Evolutionary conservation across 2,113 vertebrate species (phyloP), one percentile per base, ranked within the genome.

Genomic region (Amphilophus citrinellus): DNA sequence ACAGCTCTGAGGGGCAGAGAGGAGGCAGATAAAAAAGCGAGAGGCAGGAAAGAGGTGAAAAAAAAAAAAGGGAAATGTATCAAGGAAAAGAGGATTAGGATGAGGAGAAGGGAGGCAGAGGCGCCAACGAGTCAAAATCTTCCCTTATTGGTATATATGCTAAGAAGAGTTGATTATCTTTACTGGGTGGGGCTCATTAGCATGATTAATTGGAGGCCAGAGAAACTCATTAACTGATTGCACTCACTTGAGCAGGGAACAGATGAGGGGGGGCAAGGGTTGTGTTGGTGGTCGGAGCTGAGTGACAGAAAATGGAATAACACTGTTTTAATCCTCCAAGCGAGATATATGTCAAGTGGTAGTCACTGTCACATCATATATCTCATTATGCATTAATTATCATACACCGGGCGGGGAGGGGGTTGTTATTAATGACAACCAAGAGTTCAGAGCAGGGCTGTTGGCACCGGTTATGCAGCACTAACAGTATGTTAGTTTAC

Each of bases 171-270:
- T 91, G 87, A 90, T 92, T 84, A 82, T 88, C 80, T 89, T 79
- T 44, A 61, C 83, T 88, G 92, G 88, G 86, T 68, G 85, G 85
- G 84, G 68, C 86, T 90, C 89, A 89, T 95, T 92, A 93, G 62
- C 47, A 57, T 91, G 91, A 94, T 93, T 94, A 93, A 94, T 91
- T 81, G 78, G 59, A 86, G 91, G 85, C 85, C 86, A 87, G 78
- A 86, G 82, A 92, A 91, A 87, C 73, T 90, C 88, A 94, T 92
- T 94, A 89, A 79, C 61, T 61, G 87, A 88, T 88, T 44, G 6
- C 79, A 53, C 50, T 87, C 85, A 73, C 84, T 88, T 84, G 81
- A 85, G 81, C 84, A 35, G 39, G 75, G 63, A 91, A 87, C 86
- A 86, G 84, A 94, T 82, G 39, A 86, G 73, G 44, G 73, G 77